These are phyloP conservation scores for Linurgus olivaceus DNA, from an alignment of 2,797 vertebrate genomes.

Conservation along the genomic window DNA sequence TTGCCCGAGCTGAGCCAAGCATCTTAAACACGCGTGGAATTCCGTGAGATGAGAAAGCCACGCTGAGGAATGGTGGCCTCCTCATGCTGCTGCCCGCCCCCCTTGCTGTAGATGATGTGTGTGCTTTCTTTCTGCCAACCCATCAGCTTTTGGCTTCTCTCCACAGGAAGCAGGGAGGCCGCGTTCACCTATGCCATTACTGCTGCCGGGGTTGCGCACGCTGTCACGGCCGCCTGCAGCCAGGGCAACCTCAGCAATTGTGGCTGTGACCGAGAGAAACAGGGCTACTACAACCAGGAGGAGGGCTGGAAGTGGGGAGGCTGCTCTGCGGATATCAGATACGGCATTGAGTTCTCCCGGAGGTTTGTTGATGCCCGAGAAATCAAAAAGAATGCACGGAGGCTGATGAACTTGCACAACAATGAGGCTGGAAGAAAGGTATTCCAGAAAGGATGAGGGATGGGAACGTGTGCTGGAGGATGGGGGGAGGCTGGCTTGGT, in stretches of 20 bases:
- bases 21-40: accelerated
- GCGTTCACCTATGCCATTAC: conserved; percentile 98
- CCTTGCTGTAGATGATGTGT: background rate
- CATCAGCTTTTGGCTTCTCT: conserved; percentile 63
- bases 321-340: conserved; percentile 96
- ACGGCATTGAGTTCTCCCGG: conserved; percentile 95
- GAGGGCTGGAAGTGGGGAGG: conserved; percentile 99
- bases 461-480: conserved; percentile 9
- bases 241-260: conserved; percentile 98
- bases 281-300: conserved; percentile 94
- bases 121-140: conserved; percentile 46
- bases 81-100: background rate
- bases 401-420: conserved; percentile 99
- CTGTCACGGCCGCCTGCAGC: conserved; percentile 94
- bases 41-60: background rate
- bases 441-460: conserved; percentile 49
- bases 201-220: conserved; percentile 93
- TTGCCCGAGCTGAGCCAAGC: background rate
- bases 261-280: conserved; percentile 96
- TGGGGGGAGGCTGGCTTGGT: background rate
- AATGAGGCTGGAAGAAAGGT: conserved; percentile 99
- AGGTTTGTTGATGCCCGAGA: conserved; percentile 97
- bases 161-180: conserved; percentile 94
- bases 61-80: background rate
- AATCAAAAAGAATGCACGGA: conserved; percentile 95